A percentile compares a stretch with the other conserved stretches of the same genome.
phyloP scores from a whole-genome alignment of 2,113 vertebrate genomes.

The Sitta europaea region DNA sequence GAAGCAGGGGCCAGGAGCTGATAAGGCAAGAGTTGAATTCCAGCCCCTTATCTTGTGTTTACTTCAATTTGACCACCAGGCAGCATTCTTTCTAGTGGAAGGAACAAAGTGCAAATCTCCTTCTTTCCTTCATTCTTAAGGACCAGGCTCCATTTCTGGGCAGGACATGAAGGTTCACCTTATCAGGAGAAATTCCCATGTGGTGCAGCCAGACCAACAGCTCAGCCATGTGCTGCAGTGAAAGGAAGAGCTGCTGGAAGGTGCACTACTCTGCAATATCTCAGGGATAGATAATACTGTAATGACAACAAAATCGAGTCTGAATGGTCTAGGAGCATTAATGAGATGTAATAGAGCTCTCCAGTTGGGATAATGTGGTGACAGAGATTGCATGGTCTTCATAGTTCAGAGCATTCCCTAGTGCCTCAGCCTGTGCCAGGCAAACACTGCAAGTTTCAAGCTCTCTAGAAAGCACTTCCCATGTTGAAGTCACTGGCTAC shows the following conservation, averaged over 20 bases:
- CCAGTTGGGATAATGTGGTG: neutral
- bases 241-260: neutral
- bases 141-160: neutral
- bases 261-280: neutral
- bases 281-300: neutral
- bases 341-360: neutral
- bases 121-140: neutral
- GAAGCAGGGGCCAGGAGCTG: neutral
- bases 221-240: rapidly evolving
- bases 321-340: neutral
- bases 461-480: neutral
- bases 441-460: neutral
- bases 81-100: slow-evolving; percentile 25
- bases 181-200: neutral
- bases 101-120: neutral
- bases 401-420: neutral
- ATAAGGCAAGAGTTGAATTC: slow-evolving; percentile 20
- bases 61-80: neutral
- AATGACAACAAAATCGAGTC: neutral
- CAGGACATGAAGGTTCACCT: neutral
- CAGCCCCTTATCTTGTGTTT: neutral
- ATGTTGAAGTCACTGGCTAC: neutral
- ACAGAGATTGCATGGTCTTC: neutral
- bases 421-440: neutral
- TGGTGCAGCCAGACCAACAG: neutral